A percentile compares a stretch with the other conserved stretches of the same genome.
Evolutionary conservation across 2,113 vertebrate genomes (phyloP).

Genomic region (Coptodon bakossiorum): DNA sequence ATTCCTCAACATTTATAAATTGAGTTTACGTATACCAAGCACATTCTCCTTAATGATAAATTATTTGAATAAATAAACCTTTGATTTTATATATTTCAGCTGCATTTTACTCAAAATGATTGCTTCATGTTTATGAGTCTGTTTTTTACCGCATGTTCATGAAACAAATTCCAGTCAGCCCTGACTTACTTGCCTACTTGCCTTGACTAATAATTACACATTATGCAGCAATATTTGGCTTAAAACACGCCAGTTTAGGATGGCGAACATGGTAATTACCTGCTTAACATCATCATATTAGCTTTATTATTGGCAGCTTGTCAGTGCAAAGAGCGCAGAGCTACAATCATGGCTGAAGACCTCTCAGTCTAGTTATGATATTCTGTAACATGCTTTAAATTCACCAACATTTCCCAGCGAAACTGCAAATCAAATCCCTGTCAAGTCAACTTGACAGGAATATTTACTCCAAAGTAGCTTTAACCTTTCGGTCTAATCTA

Average conservation of each 20-base stretch:
- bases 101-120: neutral
- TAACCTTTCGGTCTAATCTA: constrained; percentile 7
- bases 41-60: neutral
- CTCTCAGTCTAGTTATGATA: neutral
- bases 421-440: constrained; percentile 4
- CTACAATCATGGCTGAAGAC: neutral
- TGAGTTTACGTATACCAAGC: neutral
- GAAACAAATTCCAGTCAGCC: neutral
- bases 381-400: neutral
- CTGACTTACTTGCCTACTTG: neutral
- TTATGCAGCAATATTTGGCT: neutral
- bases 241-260: neutral
- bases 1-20: neutral
- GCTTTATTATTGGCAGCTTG: neutral
- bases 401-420: neutral
- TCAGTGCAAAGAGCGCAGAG: neutral
- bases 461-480: neutral
- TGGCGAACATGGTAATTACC: neutral
- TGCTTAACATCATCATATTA: neutral
- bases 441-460: constrained; percentile 15
- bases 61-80: neutral
- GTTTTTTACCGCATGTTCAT: neutral
- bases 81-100: neutral
- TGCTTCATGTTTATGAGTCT: neutral
- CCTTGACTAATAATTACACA: neutral